Percentiles rank a stretch among this genome's conserved stretches.
Evolutionary conservation across 2,797 vertebrate species (phyloP).

Genomic region (Enteromius paludinosus): DNA sequence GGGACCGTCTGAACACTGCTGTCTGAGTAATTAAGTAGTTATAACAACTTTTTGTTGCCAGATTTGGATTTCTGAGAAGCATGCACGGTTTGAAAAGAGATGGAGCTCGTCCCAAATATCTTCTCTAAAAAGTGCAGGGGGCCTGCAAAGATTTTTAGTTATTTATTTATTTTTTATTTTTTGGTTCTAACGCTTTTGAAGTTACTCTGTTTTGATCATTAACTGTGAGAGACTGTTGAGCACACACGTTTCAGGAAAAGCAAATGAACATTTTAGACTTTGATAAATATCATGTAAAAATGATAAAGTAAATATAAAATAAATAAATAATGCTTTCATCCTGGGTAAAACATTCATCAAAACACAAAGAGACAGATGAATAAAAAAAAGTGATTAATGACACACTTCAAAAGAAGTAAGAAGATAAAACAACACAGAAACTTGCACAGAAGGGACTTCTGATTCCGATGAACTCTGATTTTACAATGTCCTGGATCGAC

Average conservation of each 20-base stretch:
- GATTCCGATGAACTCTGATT: neutral
- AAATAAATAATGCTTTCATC: conserved; percentile 14
- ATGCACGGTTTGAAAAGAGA: neutral
- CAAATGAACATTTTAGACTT: conserved; percentile 18
- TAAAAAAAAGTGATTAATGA: conserved; percentile 48
- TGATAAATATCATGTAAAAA: neutral
- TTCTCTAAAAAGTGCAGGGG: neutral
- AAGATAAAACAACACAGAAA: neutral
- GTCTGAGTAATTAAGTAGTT: conserved; percentile 36
- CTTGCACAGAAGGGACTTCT: neutral
- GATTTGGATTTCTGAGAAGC: neutral
- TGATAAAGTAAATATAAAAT: neutral
- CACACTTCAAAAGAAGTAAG: conserved; percentile 34
- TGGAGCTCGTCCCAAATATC: neutral
- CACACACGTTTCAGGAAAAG: neutral
- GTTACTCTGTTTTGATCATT: conserved; percentile 18
- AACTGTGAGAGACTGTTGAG: neutral
- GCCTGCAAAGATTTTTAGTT: neutral
- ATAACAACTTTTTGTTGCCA: conserved; percentile 19
- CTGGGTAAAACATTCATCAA: neutral
- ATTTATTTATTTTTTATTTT: too few relatives aligned
- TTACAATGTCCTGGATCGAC: neutral
- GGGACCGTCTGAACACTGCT: conserved; percentile 30
- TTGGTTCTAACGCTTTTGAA: neutral
- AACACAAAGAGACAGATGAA: neutral